Percentiles rank a stretch among this genome's conserved stretches.
phyloP scores from a whole-genome alignment of 2,888 invertebrate genomes.

The Heterodera filipjevi region DNA sequence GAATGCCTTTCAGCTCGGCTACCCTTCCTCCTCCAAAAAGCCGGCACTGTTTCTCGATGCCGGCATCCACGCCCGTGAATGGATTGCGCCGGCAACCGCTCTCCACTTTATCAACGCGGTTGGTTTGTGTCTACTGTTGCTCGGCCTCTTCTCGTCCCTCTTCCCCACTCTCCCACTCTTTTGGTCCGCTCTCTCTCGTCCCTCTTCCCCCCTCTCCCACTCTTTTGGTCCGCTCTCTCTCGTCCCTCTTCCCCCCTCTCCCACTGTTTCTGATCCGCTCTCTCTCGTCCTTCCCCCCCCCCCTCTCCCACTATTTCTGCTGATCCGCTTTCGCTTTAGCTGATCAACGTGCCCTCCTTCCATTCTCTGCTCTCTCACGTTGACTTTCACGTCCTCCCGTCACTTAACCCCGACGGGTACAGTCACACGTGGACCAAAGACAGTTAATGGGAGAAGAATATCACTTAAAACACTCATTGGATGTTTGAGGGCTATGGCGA shows the following conservation, averaged over 20 bases:
- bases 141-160: too few relatives aligned
- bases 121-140: background rate
- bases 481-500: slow-evolving; percentile 52
- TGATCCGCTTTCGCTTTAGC: slow-evolving; percentile 28
- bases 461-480: background rate
- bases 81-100: slow-evolving; percentile 46
- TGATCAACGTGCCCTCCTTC: slow-evolving; percentile 33
- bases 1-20: slow-evolving; percentile 22
- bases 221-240: too few relatives aligned
- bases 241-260: too few relatives aligned
- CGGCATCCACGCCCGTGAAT: slow-evolving; percentile 42
- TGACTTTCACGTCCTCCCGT: slow-evolving; percentile 53
- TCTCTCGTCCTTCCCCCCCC: too few relatives aligned
- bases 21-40: slow-evolving; percentile 14
- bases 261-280: too few relatives aligned
- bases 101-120: slow-evolving; percentile 42
- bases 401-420: slow-evolving; percentile 62
- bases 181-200: too few relatives aligned
- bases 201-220: too few relatives aligned
- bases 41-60: slow-evolving; percentile 3
- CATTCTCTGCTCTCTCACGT: slow-evolving; percentile 40
- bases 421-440: slow-evolving; percentile 43
- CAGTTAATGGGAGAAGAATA: background rate
- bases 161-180: too few relatives aligned
- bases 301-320: too few relatives aligned